A percentile compares a stretch with the other conserved stretches of the same genome.
Evolutionary conservation across 2,888 invertebrate genomes (phyloP).

Genomic region (Sarcophaga rosellei): DNA sequence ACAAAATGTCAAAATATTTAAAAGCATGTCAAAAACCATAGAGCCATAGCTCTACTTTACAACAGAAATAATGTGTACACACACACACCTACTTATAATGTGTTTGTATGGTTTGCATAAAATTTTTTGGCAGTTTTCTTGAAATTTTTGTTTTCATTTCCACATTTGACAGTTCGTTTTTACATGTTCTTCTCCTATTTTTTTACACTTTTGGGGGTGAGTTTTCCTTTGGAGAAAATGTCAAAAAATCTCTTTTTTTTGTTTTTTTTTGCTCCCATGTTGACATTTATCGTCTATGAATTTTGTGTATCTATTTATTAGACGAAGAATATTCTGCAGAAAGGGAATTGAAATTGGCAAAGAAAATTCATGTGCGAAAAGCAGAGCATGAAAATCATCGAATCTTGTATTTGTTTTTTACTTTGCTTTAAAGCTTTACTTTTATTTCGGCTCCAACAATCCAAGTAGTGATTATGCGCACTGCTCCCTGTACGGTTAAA

Average conservation of each 20-base stretch:
- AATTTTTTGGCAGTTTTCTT: slow-evolving; percentile 23
- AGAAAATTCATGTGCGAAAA: slow-evolving; percentile 22
- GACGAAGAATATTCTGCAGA: slow-evolving; percentile 28
- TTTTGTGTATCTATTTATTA: slow-evolving; percentile 56
- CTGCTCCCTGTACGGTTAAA: neutral
- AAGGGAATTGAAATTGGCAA: slow-evolving; percentile 41
- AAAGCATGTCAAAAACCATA: neutral
- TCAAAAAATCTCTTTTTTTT: slow-evolving; percentile 53
- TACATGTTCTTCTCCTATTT: neutral
- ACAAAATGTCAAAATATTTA: neutral
- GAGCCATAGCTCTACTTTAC: neutral
- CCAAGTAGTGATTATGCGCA: slow-evolving; percentile 46
- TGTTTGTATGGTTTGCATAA: too few species aligned
- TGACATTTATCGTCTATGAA: slow-evolving; percentile 60
- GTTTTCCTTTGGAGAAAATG: slow-evolving; percentile 54
- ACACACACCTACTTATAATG: neutral
- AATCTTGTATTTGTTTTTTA: slow-evolving; percentile 13
- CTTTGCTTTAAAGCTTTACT: neutral
- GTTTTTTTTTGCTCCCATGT: slow-evolving; percentile 5
- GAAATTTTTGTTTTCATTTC: slow-evolving; percentile 18
- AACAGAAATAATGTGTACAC: neutral
- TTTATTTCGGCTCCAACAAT: neutral
- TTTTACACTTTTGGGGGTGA: slow-evolving; percentile 14
- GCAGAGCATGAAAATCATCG: neutral
- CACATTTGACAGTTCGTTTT: slow-evolving; percentile 46